Conservation (phyloP, 2,888 invertebrate species). For the Cenopis cana region DNA sequence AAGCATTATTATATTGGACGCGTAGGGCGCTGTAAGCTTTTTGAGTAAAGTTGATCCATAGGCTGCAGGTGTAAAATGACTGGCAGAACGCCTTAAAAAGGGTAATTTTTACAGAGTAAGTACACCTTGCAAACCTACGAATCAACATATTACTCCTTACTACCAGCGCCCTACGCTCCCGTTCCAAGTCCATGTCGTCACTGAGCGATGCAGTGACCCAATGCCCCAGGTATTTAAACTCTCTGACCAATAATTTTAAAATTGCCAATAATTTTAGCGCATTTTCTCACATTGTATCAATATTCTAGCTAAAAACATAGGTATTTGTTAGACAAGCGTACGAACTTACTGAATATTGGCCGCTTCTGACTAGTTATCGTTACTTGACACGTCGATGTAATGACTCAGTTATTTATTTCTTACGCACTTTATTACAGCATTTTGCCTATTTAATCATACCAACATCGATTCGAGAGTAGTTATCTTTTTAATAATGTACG, state of each 20-base stretch:
- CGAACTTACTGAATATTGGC: not conserved
- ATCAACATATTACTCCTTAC: too few relatives aligned
- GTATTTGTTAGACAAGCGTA: not conserved
- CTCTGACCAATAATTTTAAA: not conserved
- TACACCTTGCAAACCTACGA: too few relatives aligned
- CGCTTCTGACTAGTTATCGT: not conserved
- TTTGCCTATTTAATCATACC: not conserved
- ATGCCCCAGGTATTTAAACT: too few relatives aligned
- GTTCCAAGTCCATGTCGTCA: too few relatives aligned
- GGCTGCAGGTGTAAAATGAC: too few relatives aligned
- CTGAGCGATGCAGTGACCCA: too few relatives aligned
- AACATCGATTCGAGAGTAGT: not conserved
- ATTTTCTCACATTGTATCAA: not conserved
- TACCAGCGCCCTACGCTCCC: too few relatives aligned
- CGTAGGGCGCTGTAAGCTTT: too few relatives aligned
- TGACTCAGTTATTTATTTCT: not conserved
- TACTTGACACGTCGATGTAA: not conserved
- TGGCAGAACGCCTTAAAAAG: too few relatives aligned
- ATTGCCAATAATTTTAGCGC: not conserved
- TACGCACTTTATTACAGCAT: not conserved
- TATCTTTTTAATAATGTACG: conserved; percentile 4
- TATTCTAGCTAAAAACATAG: not conserved
- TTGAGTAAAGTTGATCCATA: too few relatives aligned
- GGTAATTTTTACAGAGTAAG: too few relatives aligned
- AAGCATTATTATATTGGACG: too few relatives aligned